These are phyloP conservation scores for Apostichopus leukothele DNA, from an alignment of 53 echinoderm and acorn worm species.

Conservation along the genomic window DNA sequence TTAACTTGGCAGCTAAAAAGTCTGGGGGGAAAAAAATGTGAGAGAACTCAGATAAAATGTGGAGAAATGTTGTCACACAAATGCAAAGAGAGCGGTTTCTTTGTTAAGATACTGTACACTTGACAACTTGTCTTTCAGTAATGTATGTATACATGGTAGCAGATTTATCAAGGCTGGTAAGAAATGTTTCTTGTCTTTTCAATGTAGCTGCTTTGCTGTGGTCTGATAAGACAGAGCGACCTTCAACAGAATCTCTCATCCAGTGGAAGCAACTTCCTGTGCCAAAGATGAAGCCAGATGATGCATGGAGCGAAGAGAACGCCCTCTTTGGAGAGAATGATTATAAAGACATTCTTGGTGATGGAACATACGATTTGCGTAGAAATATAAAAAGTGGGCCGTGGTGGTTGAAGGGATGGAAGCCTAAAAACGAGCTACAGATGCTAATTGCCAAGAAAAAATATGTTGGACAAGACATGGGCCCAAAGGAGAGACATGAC, in stretches of 20 bases:
- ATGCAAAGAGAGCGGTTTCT: too few species aligned
- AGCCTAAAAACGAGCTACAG: slow-evolving; percentile 72
- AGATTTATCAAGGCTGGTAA: too few species aligned
- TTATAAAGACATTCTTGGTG: slow-evolving; percentile 95
- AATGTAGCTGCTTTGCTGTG: not conserved
- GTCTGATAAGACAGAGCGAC: slow-evolving; percentile 55
- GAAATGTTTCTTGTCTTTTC: not conserved
- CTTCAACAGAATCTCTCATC: slow-evolving; percentile 78
- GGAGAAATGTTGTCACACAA: too few species aligned
- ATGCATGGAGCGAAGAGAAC: slow-evolving; percentile 75
- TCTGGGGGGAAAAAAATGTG: too few species aligned
- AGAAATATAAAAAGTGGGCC: slow-evolving; percentile 84
- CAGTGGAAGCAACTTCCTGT: slow-evolving; percentile 73
- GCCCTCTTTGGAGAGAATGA: slow-evolving; percentile 97
- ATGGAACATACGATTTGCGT: slow-evolving; percentile 72
- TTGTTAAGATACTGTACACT: too few species aligned
- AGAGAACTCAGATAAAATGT: too few species aligned
- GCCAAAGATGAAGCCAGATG: slow-evolving; percentile 69
- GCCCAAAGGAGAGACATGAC: slow-evolving; percentile 72
- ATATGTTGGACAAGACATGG: slow-evolving; percentile 61
- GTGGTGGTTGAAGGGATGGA: slow-evolving; percentile 82
- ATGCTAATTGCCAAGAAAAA: slow-evolving; percentile 73
- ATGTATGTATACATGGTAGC: too few species aligned
- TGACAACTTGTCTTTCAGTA: too few species aligned
- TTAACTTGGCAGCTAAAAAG: too few species aligned